A percentile compares a stretch with the other conserved stretches of the same genome.
phyloP scores from a whole-genome alignment of 2,113 vertebrate species.

The Lagenorhynchus albirostris region DNA sequence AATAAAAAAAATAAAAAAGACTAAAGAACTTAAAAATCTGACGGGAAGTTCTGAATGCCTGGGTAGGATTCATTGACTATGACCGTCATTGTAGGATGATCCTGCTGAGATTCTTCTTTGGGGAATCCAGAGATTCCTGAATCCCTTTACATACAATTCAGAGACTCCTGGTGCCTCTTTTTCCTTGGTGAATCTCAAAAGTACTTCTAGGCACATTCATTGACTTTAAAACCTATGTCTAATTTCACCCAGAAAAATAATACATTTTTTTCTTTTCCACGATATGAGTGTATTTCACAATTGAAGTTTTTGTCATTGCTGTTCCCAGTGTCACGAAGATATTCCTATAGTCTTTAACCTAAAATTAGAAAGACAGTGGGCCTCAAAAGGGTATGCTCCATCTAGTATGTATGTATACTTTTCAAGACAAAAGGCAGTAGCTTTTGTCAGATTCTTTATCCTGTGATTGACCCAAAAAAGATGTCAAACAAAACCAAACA shows the following conservation, averaged over 20 bases:
- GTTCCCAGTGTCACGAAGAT: neutral
- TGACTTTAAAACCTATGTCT: neutral
- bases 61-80: neutral
- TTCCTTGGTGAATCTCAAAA: slow-evolving; percentile 22
- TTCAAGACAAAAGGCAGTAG: neutral
- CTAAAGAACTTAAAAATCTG: neutral
- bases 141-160: neutral
- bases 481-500: neutral
- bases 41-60: neutral
- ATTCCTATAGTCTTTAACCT: neutral
- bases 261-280: neutral
- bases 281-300: neutral
- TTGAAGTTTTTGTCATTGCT: neutral
- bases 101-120: neutral
- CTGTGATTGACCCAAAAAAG: neutral
- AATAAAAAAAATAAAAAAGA: neutral
- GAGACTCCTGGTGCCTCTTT: neutral
- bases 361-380: neutral
- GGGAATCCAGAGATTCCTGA: neutral
- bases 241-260: neutral
- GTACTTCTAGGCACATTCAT: neutral
- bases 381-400: neutral
- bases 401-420: neutral
- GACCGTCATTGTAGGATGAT: neutral
- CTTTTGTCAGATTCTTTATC: neutral